Base-by-base conservation (phyloP, 2,888 invertebrate species). In the Anorthoa munda region DNA sequence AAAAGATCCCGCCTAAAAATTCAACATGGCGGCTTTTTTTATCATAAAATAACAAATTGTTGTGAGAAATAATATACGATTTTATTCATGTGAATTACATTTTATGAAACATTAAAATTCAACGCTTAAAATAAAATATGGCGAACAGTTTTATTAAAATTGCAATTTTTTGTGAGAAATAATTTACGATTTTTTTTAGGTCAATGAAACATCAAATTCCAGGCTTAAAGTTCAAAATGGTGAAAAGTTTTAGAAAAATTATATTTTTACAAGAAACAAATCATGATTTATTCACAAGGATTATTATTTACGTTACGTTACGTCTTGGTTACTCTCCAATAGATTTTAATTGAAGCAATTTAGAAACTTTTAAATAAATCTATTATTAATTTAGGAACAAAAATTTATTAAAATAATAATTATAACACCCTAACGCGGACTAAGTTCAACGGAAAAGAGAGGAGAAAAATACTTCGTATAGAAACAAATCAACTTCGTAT, bases 381-480 rank as follows among this genome's bases (percentile, higher is more conserved):
- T 39, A 63, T 46, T 5, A 66, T 13, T 23, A 21, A 15, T 45
- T 21, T 45, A 75, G 58, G 67, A 77, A 77, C 55, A 50, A 69
- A 64, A 26, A 23, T 77, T 39, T 46, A 51, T 77, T 66, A 15
- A 77, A 45, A 67, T 59, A 60, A 21, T 71, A 39, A 51, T 51
- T 15, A 26, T n/a, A 45, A 63, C 45, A 59, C n/a, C 51, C 69
- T 26, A 75, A 23, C 77, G 68, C 46, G 23, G 58, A 51, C n/a
- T 77, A 50, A 56, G 68, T 31, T 23, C 13, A 23, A 13, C 13
- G 0, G 31, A 1, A 31, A 56, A 17, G 51, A 58, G 50, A 39
- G 55, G 58, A 59, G 39, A 56, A 56, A 45, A n/a, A 23, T 31
- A 68, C 77, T 75, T 51, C 51, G 51, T 51, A 2, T n/a, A 46